phyloP scores from a whole-genome alignment of 2,797 vertebrate species.

The Acropternis orthonyx region DNA sequence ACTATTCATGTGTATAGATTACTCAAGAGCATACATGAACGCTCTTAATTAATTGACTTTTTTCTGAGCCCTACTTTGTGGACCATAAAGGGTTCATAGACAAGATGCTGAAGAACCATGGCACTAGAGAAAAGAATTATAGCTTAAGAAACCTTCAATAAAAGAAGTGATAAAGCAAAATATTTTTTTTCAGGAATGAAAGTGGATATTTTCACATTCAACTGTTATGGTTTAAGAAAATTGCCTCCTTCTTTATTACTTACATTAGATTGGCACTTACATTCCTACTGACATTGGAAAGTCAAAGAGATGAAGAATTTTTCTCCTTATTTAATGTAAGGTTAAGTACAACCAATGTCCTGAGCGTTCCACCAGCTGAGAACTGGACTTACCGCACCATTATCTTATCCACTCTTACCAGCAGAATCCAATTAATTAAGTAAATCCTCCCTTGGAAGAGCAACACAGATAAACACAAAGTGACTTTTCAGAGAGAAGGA shows the following conservation, averaged over 20 bases:
- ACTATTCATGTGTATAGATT: neutral
- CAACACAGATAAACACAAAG: neutral
- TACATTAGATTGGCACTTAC: neutral
- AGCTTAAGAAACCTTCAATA: neutral
- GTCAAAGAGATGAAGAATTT: neutral
- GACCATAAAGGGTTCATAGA: neutral
- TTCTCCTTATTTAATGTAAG: neutral
- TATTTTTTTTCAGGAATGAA: neutral
- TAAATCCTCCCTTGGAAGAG: neutral
- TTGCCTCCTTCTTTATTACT: neutral
- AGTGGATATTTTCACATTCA: neutral
- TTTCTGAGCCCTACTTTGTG: neutral
- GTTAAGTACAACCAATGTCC: neutral
- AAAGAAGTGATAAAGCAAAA: neutral
- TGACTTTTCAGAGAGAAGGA: neutral
- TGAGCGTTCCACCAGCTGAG: neutral
- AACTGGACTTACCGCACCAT: neutral
- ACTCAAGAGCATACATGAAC: neutral
- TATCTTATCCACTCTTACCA: neutral
- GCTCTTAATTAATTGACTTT: neutral
- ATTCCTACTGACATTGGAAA: neutral
- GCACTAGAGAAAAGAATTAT: neutral
- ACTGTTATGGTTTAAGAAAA: neutral
- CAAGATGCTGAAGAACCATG: neutral
- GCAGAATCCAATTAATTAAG: neutral